These are phyloP conservation scores for Cancer borealis DNA, from an alignment of 2,888 invertebrate genomes.

Conservation along the genomic window DNA sequence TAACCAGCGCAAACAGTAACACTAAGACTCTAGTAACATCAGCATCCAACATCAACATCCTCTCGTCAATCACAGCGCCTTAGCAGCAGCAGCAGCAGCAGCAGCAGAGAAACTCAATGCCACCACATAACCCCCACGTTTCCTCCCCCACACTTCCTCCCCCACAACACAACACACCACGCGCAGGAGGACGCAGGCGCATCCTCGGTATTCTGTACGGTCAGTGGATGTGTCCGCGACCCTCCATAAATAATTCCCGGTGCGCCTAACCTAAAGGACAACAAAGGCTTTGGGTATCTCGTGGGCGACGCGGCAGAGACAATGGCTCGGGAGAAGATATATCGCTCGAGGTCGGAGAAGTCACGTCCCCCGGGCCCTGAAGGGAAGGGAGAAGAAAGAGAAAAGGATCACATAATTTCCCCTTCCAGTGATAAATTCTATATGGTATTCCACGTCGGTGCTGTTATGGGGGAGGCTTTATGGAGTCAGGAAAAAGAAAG, in stretches of 20 bases:
- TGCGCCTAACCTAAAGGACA: slow-evolving; percentile 1
- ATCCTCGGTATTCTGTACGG: neutral
- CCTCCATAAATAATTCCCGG: slow-evolving; percentile 20
- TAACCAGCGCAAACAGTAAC: too few species aligned
- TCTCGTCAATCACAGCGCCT: too few species aligned
- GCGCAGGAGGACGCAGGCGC: neutral
- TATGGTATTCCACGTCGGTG: slow-evolving; percentile 17
- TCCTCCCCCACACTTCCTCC: neutral
- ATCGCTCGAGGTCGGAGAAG: neutral
- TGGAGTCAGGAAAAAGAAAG: neutral
- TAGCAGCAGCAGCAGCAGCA: too few species aligned
- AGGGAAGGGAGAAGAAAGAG: slow-evolving; percentile 8
- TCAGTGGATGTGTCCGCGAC: neutral
- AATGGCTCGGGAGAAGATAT: neutral
- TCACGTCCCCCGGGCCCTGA: neutral
- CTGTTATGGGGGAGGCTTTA: neutral
- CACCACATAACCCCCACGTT: neutral
- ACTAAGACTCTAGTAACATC: too few species aligned
- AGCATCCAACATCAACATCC: too few species aligned
- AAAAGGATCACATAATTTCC: slow-evolving; percentile 11
- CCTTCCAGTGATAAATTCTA: neutral
- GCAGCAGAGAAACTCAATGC: too few species aligned
- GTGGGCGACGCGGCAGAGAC: slow-evolving; percentile 20
- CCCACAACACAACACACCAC: neutral
- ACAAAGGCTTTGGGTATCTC: neutral